Conservation (phyloP, 2,113 vertebrate species). For the Pseudorectes ferrugineus region DNA sequence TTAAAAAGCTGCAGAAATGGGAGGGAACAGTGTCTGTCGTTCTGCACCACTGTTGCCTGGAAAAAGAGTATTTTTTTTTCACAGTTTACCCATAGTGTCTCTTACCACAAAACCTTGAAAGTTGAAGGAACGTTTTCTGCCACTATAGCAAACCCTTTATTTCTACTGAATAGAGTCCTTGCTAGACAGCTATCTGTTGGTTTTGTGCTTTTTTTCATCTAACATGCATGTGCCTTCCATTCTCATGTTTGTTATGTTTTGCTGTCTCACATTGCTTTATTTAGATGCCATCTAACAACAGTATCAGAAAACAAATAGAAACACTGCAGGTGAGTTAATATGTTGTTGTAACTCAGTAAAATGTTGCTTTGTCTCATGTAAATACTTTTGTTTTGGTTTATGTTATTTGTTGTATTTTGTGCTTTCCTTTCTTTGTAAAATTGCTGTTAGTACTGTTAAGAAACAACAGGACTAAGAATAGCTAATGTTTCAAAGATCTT, state of each 20-base stretch:
- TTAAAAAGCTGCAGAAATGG: not conserved
- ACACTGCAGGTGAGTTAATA: constrained; percentile 96
- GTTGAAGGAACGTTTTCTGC: not conserved
- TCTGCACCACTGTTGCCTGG: not conserved
- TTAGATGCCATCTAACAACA: constrained; percentile 99
- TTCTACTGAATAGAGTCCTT: constrained; percentile 82
- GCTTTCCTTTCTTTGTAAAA: constrained; percentile 35
- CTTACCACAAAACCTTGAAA: not conserved
- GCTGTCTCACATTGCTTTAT: constrained; percentile 91
- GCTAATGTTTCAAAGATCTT: not conserved
- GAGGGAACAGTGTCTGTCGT: not conserved
- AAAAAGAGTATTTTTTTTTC: not conserved
- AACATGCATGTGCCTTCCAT: constrained; percentile 85
- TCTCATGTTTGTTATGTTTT: constrained; percentile 85
- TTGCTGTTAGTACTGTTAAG: not conserved
- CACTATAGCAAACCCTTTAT: constrained; percentile 4
- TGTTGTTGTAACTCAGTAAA: constrained; percentile 61
- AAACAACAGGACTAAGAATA: not conserved
- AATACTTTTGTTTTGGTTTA: not conserved
- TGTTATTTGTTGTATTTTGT: constrained; percentile 52
- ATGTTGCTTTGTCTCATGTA: constrained; percentile 61
- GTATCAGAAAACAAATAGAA: constrained; percentile 99
- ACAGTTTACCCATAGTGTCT: not conserved
- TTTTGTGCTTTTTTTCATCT: constrained; percentile 83
- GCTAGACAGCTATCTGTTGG: constrained; percentile 68